Evolutionary conservation across 2,113 vertebrate species (phyloP), one percentile per base, ranked within the genome.

Genomic region (Zosterops pallidus): DNA sequence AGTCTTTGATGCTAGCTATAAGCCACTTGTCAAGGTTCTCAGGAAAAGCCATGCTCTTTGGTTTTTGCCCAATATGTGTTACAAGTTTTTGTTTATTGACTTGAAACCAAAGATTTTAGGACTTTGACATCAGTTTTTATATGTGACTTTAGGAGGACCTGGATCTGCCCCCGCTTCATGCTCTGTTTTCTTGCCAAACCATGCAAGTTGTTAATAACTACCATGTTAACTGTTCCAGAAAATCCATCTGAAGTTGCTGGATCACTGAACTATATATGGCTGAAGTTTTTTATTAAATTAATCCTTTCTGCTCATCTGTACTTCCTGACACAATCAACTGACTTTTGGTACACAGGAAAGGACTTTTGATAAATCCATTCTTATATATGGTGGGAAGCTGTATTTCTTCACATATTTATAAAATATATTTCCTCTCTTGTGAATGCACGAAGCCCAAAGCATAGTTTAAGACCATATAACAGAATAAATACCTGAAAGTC

Each of bases 161-260:
- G 2, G n/a, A 72, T 60, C 77, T 79, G 53, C n/a, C 74, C 53
- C 89, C 20, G 39, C 53, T 44, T 94, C 69, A 56, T 60, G 68
- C 57, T 94, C 86, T 71, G n/a, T 92, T 95, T 94, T 63, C 80
- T 86, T 95, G 53, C 14, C n/a, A 82, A 92, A 81, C 83, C 79
- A 47, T 86, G 72, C 90, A 86, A 60, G 23, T 79, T 64, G 57
- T 95, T 95, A 95, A 92, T 95, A 82, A 71, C 76, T 95, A 83
- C 52, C 72, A 10, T 39, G 72, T 93, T 96, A 96, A 96, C 95
- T 89, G 80, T 92, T 93, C 85, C 90, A 78, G 94, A 94, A 96
- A 96, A 95, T 92, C 90, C 49, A 22, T 31, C 35, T 44, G 31
- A 78, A 84, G 64, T 89, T 97, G 21, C 92, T 89, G 83, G 83